Percentiles rank a stretch among this genome's conserved stretches.
Conservation (phyloP, 2,888 invertebrate species). For the Dioctria rufipes region DNA sequence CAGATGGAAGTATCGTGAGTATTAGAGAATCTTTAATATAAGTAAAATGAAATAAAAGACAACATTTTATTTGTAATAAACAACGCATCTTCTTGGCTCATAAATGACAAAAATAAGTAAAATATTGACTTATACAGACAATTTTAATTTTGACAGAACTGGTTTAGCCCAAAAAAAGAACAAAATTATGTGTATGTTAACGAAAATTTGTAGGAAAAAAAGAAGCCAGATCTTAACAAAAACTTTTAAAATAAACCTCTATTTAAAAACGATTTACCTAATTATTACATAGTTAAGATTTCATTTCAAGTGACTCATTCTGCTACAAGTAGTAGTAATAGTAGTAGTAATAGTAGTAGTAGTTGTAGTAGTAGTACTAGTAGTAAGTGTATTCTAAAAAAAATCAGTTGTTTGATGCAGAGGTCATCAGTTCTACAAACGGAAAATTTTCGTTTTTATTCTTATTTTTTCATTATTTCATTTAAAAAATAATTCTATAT, state of each 20-base stretch:
- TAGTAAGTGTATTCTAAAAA: constrained; percentile 18
- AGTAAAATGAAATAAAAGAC: constrained; percentile 23
- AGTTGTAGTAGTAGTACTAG: too few relatives aligned
- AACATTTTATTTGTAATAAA: constrained; percentile 47
- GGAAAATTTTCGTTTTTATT: constrained; percentile 19
- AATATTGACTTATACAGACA: constrained; percentile 44
- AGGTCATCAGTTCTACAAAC: constrained; percentile 49
- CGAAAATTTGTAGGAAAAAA: constrained; percentile 48
- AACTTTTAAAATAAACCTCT: constrained; percentile 45
- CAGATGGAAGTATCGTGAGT: too few relatives aligned
- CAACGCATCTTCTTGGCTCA: constrained; percentile 54
- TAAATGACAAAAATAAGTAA: constrained; percentile 49
- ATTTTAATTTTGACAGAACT: constrained; percentile 46
- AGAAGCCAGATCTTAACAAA: constrained; percentile 46
- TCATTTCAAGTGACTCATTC: constrained; percentile 9
- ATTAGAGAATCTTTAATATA: too few relatives aligned
- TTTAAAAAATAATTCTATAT: constrained; percentile 20
- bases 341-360: too few relatives aligned
- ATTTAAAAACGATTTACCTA: constrained; percentile 51
- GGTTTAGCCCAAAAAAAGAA: constrained; percentile 45
- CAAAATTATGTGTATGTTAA: constrained; percentile 41
- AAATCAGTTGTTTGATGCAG: constrained; percentile 39
- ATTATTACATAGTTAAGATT: constrained; percentile 24
- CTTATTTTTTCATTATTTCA: background rate
- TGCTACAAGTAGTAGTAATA: constrained; percentile 32